Conservation (phyloP, 2,113 vertebrate genomes). For the Phalacrocorax brasilianus region DNA sequence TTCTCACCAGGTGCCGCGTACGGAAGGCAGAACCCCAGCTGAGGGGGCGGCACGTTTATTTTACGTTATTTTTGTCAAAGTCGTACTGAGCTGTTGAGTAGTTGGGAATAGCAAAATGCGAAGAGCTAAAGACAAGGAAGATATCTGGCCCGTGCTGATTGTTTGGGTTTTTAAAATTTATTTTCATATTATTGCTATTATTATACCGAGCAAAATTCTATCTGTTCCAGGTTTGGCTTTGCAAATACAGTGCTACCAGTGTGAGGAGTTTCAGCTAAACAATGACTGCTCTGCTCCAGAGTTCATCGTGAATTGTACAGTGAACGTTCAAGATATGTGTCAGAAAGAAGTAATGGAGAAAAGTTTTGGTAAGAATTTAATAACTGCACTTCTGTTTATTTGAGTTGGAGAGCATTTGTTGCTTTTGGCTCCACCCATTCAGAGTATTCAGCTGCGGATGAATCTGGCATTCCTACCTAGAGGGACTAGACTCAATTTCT, state of each 20-base stretch:
- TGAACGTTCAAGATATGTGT: constrained; percentile 98
- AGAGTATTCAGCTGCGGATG: background rate
- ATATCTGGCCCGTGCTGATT: background rate
- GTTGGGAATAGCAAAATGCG: accelerated
- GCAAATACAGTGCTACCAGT: constrained; percentile 99
- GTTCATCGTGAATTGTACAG: constrained; percentile 96
- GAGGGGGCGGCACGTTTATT: background rate
- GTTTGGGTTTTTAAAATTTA: background rate
- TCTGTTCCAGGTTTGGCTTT: constrained; percentile 79
- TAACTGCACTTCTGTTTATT: background rate
- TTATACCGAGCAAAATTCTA: background rate
- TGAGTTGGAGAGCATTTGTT: background rate
- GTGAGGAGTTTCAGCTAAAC: constrained; percentile 92
- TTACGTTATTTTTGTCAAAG: background rate
- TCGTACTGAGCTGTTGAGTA: background rate
- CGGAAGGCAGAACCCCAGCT: accelerated
- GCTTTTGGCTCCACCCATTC: background rate
- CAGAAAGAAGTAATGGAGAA: constrained; percentile 98
- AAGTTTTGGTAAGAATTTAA: constrained; percentile 84
- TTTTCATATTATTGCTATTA: accelerated
- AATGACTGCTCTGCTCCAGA: constrained; percentile 94
- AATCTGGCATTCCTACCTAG: background rate
- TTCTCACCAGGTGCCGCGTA: background rate
- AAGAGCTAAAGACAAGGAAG: no score
- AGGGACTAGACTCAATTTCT: background rate